A percentile compares a stretch with the other conserved stretches of the same genome.
Evolutionary conservation across 2,888 invertebrate genomes (phyloP).

Genomic region (Philaethria dido): DNA sequence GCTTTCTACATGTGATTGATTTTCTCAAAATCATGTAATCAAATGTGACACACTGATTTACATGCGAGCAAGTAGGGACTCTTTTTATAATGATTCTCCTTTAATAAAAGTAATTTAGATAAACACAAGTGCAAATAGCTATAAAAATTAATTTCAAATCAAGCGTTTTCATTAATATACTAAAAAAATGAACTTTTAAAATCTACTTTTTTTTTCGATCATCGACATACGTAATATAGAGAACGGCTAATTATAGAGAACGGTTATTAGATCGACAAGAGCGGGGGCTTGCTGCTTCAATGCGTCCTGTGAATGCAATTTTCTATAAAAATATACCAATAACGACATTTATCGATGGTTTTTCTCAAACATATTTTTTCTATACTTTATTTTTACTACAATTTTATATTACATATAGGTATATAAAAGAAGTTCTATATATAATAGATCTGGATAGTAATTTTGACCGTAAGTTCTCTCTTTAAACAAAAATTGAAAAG

Average conservation of each 20-base stretch:
- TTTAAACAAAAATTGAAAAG: too few relatives aligned
- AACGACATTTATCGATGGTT: slow-evolving; percentile 22
- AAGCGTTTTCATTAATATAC: background rate
- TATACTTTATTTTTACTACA: background rate
- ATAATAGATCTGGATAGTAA: too few relatives aligned
- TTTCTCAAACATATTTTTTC: background rate
- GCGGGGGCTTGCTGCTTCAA: slow-evolving; percentile 42
- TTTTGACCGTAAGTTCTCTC: too few relatives aligned
- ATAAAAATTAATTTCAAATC: background rate
- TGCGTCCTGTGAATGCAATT: slow-evolving; percentile 43
- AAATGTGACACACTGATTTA: too few relatives aligned
- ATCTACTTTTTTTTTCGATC: slow-evolving; percentile 21
- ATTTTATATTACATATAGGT: too few relatives aligned
- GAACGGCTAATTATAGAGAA: slow-evolving; percentile 43
- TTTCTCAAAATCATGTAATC: too few relatives aligned
- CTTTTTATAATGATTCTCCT: too few relatives aligned
- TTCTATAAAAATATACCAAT: slow-evolving; percentile 32
- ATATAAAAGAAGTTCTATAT: too few relatives aligned
- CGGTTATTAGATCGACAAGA: slow-evolving; percentile 43
- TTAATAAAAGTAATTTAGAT: too few relatives aligned
- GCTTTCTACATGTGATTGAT: too few relatives aligned
- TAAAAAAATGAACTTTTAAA: background rate
- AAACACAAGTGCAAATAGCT: background rate
- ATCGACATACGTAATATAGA: slow-evolving; percentile 38
- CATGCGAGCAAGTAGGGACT: too few relatives aligned